Evolutionary conservation across 2,888 invertebrate species (phyloP), one percentile per base, ranked within the genome.

Genomic region (Clistopyga incitator): DNA sequence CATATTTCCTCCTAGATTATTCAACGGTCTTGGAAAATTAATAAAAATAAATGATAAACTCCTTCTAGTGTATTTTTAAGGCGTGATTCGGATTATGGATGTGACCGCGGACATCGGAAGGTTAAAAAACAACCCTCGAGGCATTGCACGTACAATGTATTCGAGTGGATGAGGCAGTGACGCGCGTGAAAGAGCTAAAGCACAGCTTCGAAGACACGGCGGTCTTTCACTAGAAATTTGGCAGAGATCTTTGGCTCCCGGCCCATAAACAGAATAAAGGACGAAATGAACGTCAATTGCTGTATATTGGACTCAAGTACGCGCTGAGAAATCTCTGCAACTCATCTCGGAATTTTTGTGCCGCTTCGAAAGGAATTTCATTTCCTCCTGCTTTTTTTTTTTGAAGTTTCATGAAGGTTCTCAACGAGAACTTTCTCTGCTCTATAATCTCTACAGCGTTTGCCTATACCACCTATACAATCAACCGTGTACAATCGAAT

Each of bases 231-330:
- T 23, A 42, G 78, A 34, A 71, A 71, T 84, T 85, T 85, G 80
- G 82, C 86, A 77, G 64, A 72, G 59, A 56, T 56, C 50, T 83
- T 82, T 87, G 86, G 85, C 86, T 52, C 29, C 1, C 52, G 54
- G 84, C 84, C 85, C 72, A 38, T 50, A 68, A 52, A 23, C 18
- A 34, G n/a, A 29, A 34, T 45, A 70, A 82, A 75, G 65, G 42
- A 78, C 59, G 71, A 71, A 83, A 65, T 11, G 29, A 72, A 71
- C 61, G 54, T 78, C 72, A 50, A 61, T 45, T 52, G 67, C 18
- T 11, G 10, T 34, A 50, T 18, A 52, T 18, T 18, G n/a, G 11
- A 50, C 11, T 42, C 11, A 13, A 6, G 68, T 50, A 18, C 25
- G 25, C 13, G 25, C 34, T 18, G n/a, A 52, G 34, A 54, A 70